phyloP scores from a whole-genome alignment of 1,140 invertebrate genomes.

The Paracyclopina nana region DNA sequence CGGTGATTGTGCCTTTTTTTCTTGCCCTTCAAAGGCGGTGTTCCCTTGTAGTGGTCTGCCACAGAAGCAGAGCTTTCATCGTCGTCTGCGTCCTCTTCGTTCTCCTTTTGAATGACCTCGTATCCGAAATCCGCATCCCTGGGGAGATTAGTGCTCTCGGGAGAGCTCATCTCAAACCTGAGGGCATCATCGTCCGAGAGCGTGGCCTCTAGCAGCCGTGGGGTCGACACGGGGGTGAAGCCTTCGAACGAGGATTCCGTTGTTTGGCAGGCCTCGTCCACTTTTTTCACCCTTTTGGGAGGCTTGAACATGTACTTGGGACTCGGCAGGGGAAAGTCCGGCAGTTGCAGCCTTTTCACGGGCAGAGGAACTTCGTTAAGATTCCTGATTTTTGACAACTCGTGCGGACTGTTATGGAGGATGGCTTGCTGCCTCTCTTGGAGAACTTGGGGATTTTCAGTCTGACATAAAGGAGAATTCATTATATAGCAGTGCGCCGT shows the following conservation, averaged over 20 bases:
- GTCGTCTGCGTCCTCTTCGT: too few species aligned
- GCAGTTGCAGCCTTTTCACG: not conserved
- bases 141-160: not conserved
- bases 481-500: not conserved
- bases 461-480: not conserved
- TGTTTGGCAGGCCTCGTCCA: not conserved
- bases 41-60: too few species aligned
- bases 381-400: conserved; percentile 5
- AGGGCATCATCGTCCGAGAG: conserved; percentile 3
- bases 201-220: too few species aligned
- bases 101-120: not conserved
- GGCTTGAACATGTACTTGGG: not conserved
- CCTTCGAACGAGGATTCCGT: not conserved
- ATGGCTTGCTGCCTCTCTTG: not conserved
- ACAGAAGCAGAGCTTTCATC: too few species aligned
- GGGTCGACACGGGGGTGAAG: too few species aligned
- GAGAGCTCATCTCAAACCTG: not conserved
- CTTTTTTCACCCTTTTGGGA: not conserved
- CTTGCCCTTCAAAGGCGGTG: too few species aligned
- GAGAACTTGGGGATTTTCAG: not conserved
- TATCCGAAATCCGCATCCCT: conserved; percentile 1
- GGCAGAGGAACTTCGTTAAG: not conserved
- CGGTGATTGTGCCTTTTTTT: too few species aligned
- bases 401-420: not conserved
- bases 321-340: not conserved